Evolutionary conservation across 2,888 invertebrate genomes (phyloP), one percentile per base, ranked within the genome.

Genomic region (Scrobipalpa atriplicella): DNA sequence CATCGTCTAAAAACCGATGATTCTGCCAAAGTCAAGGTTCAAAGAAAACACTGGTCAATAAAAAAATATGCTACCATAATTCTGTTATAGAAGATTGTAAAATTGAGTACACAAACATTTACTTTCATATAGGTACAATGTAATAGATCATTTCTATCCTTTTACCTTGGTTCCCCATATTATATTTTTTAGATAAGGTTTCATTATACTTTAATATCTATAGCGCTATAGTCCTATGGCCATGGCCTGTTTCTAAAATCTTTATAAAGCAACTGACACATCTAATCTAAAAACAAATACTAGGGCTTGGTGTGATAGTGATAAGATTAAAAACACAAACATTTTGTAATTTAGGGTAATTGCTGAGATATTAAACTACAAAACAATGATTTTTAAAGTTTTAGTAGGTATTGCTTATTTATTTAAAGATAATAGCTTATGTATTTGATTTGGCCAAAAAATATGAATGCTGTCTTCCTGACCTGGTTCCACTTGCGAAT

Each of bases 271-370:
- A 78, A 78, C 74, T 81, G 79, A 79, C 73, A 75, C 77, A 80
- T 83, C 81, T 90, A 84, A 92, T 92, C 91, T 81, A 1, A 77
- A 76, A 80, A 77, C 83, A 92, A 91, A 92, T 89, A 90, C 73
- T 72, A 86, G 84, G 88, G 87, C 79, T 72, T 51, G 68, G 68
- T 60, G 3, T 69, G 90, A 91, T 92, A 87, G 2, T 69, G 90
- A 91, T 92, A 87, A 88, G 83, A 84, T 81, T 76, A 71, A 71
- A 69, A 69, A 73, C 78, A 75, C 78, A 84, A 83, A 87, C 83
- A 85, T 79, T 85, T 79, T 75, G 78, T 78, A 85, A 88, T 85
- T 81, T 72, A 81, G 81, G 81, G 68, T 67, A 51, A 21, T 21
- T 54, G 19, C 11, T 18, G 18, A 1, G 1, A 41, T 29, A 56